These are phyloP conservation scores for Zoanthus sansibaricus DNA, from an alignment of 92 coral and sea anemone species.

Conservation along the genomic window DNA sequence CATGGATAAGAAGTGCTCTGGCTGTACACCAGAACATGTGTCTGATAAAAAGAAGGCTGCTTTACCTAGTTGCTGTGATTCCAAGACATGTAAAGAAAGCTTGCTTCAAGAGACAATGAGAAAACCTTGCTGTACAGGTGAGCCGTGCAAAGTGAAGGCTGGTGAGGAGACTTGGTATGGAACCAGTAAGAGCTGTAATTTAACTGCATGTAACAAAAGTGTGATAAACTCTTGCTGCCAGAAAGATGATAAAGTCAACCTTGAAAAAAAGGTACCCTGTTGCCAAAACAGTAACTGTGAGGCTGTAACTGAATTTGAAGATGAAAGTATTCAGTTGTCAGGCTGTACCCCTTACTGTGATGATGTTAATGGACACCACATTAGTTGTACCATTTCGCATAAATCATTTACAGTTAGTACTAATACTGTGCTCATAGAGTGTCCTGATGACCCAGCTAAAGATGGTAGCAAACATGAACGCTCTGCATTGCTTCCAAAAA, in stretches of 20 bases:
- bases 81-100: background rate
- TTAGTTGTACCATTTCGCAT: background rate
- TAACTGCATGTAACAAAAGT: background rate
- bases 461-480: background rate
- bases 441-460: constrained; percentile 6
- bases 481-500: constrained; percentile 20
- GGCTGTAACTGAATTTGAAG: background rate
- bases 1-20: background rate
- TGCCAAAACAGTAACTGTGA: background rate
- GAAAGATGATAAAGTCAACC: background rate
- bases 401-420: constrained; percentile 30
- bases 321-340: background rate
- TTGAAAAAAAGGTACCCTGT: background rate
- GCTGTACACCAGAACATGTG: background rate
- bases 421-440: constrained; percentile 25
- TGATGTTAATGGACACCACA: background rate
- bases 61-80: background rate
- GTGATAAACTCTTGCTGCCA: constrained; percentile 1
- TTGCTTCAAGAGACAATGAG: background rate
- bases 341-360: constrained; percentile 4
- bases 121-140: background rate
- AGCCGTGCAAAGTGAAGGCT: background rate
- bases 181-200: background rate
- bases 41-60: background rate
- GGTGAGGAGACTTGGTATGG: background rate